These are phyloP conservation scores for Eilema sororculum DNA, from an alignment of 2,888 invertebrate genomes.

Conservation along the genomic window DNA sequence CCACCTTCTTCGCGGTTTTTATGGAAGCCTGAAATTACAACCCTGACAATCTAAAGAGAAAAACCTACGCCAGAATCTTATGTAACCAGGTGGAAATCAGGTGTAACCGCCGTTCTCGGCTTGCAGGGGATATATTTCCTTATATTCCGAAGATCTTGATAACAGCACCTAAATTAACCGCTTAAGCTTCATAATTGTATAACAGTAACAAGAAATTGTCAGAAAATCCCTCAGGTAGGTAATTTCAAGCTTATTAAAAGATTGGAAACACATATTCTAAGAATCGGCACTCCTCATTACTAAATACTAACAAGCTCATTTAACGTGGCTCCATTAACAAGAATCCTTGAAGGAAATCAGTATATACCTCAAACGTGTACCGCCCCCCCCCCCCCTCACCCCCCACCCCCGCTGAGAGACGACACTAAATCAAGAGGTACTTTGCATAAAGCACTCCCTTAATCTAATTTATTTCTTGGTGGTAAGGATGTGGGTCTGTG, in stretches of 20 bases:
- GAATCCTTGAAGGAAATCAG: constrained; percentile 12
- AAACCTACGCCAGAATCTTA: no score
- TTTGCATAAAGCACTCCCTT: constrained; percentile 11
- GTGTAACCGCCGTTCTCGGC: no score
- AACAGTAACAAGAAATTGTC: background rate
- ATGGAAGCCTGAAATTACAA: no score
- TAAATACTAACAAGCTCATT: constrained; percentile 6
- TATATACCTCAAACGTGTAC: constrained; percentile 10
- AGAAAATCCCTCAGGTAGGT: background rate
- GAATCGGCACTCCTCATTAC: background rate
- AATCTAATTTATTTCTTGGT: constrained; percentile 6
- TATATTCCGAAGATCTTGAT: no score
- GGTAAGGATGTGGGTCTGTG: background rate
- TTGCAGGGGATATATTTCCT: no score
- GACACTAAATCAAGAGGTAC: constrained; percentile 14
- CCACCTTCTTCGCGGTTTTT: no score
- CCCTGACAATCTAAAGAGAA: no score
- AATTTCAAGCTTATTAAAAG: background rate
- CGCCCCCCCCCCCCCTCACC: no score
- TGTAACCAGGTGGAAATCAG: no score
- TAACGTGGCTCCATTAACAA: constrained; percentile 8
- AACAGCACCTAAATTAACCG: no score
- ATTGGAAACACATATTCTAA: background rate
- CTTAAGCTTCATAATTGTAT: background rate
- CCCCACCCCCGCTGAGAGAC: constrained; percentile 6